Evolutionary conservation across 2,113 vertebrate genomes (phyloP), one percentile per base, ranked within the genome.

Genomic region (Pollachius pollachius): DNA sequence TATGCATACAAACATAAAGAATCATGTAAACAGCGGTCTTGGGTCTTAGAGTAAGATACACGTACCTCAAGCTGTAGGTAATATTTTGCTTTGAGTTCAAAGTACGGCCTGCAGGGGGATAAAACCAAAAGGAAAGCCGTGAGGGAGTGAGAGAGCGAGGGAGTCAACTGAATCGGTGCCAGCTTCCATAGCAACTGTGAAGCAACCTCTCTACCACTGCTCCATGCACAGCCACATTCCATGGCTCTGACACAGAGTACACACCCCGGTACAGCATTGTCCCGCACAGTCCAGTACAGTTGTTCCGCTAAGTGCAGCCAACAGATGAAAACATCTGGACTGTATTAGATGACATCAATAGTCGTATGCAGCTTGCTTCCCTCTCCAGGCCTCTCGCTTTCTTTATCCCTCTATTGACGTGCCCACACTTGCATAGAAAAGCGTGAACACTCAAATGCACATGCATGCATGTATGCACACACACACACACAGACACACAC

Each of bases 21-120:
- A 41, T 41, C 37, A 48, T 11, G 41, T 7, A 48, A 48, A 48
- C 1, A 48, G 41, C 41, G 0, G 41, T 48, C 23, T 9, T 9
- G 41, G 41, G 41, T 48, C 8, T 48, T 13, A 48, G 41, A 9
- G 41, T 48, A 3, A 54, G 16, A 54, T 54, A 17, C n/a, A 52
- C 81, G 58, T 91, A 99, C 97, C 96, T 99, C 97, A 1, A 99
- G 93, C 18, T 98, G 95, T 11, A 97, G 86, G 1, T 98, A 99
- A 87, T 98, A 99, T 84, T 96, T 98, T 0, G 94, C 94, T 90
- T 99, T 99, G 71, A 99, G 91, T 86, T 99, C 97, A 91, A 98
- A 99, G 86, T 99, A 99, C 60, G 97, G 96, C 85, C 97, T 99
- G 86, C 68, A 87, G 84, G 67, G 77, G 80, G 78, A 85, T 77